Evolutionary conservation across 2,797 vertebrate genomes (phyloP).

Genomic region (Poecilia velifera): DNA sequence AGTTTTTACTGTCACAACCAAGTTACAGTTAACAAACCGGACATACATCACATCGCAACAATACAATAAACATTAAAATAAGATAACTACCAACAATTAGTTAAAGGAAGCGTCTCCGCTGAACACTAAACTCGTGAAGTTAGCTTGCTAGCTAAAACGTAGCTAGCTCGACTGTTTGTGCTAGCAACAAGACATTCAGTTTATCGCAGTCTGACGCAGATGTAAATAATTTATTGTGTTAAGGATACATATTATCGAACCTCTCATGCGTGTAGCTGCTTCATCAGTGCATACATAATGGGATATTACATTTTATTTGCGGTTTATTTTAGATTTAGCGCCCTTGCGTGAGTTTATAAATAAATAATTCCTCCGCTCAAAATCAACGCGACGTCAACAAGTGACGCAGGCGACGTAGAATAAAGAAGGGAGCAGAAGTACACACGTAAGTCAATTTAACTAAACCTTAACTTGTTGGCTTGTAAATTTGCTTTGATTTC

Average conservation of each 20-base stretch:
- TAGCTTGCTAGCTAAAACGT: conserved; percentile 50
- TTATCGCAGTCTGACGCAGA: conserved; percentile 44
- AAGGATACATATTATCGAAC: conserved; percentile 64
- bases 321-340: conserved; percentile 84
- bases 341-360: conserved; percentile 81
- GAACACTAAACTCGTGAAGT: conserved; percentile 35
- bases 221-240: conserved; percentile 62
- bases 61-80: neutral
- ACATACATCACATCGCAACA: neutral
- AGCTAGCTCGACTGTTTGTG: conserved; percentile 59
- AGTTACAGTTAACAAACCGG: neutral
- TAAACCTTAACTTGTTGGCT: neutral
- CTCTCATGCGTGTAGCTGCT: conserved; percentile 72
- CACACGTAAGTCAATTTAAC: neutral
- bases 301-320: conserved; percentile 81
- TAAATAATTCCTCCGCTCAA: conserved; percentile 80
- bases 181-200: conserved; percentile 53
- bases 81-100: neutral
- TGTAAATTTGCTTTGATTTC: neutral
- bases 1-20: neutral
- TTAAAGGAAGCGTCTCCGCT: conserved; percentile 7
- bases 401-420: conserved; percentile 56
- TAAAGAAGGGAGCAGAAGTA: too few species aligned
- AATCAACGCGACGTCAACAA: conserved; percentile 74
- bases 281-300: conserved; percentile 63